These are phyloP conservation scores for Mormyrops boulengeri DNA, from an alignment of 2,797 vertebrate genomes.

Conservation along the genomic window DNA sequence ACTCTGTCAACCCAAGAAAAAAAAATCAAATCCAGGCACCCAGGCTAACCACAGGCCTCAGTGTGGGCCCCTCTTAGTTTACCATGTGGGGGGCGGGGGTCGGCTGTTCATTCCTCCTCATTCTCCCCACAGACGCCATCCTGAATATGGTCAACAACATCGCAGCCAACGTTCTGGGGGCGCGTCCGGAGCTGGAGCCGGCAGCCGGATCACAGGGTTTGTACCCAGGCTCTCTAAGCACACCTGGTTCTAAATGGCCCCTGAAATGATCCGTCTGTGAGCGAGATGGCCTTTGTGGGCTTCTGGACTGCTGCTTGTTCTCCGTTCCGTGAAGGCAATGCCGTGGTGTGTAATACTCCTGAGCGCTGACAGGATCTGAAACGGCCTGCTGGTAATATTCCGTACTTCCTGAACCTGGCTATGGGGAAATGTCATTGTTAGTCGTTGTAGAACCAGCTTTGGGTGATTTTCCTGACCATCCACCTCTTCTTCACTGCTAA, in stretches of 20 bases:
- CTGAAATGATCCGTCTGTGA: not conserved
- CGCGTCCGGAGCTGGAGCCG: constrained; percentile 72
- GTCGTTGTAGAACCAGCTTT: not conserved
- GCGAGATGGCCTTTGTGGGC: not conserved
- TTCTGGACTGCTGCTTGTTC: not conserved
- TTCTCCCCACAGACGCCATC: constrained; percentile 77
- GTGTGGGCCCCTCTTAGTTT: not conserved
- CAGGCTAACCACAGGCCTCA: not conserved
- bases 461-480: not conserved
- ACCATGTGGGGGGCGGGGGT: constrained; percentile 35
- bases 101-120: constrained; percentile 29
- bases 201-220: constrained; percentile 72
- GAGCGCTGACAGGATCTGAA: not conserved
- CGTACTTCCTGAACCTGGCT: not conserved
- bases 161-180: constrained; percentile 93
- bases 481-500: not conserved
- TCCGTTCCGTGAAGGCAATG: not conserved
- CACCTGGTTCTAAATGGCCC: not conserved
- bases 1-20: not conserved
- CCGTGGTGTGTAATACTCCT: not conserved
- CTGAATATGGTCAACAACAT: constrained; percentile 98
- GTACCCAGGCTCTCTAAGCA: not conserved
- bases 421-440: not conserved
- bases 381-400: not conserved
- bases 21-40: constrained; percentile 16